Conservation (phyloP, 2,888 invertebrate genomes). For the Tuberolachnus salignus region DNA sequence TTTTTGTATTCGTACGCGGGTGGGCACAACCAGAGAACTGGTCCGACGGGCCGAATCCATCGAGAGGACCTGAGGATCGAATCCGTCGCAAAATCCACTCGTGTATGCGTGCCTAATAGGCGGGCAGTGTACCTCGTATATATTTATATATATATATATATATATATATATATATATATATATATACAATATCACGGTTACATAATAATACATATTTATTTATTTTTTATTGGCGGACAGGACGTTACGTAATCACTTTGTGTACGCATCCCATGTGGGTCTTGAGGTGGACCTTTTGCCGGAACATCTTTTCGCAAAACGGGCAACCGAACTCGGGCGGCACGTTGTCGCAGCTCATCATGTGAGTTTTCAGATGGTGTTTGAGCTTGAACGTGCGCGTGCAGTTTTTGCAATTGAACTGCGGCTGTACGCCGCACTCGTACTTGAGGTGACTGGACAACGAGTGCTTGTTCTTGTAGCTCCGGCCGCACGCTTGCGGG, state of each 20-base stretch:
- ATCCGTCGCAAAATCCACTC: too few species aligned
- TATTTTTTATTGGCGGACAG: neutral
- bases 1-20: too few species aligned
- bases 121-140: too few species aligned
- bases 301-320: conserved; percentile 61
- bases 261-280: conserved; percentile 57
- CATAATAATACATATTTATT: neutral
- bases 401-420: conserved; percentile 61
- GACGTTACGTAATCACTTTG: conserved; percentile 23
- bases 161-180: too few species aligned
- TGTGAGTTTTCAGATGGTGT: conserved; percentile 58
- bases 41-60: too few species aligned
- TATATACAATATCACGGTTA: too few species aligned
- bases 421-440: conserved; percentile 61
- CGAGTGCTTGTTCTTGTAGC: conserved; percentile 58
- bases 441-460: conserved; percentile 58
- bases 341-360: conserved; percentile 57
- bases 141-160: too few species aligned
- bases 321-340: conserved; percentile 60
- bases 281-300: conserved; percentile 60
- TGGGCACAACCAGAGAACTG: too few species aligned
- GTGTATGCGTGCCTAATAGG: too few species aligned
- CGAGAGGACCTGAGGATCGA: too few species aligned
- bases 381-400: conserved; percentile 58
- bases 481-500: conserved; percentile 56